Evolutionary conservation across 2,888 invertebrate genomes (phyloP), one percentile per base, ranked within the genome.

Genomic region (Adineta ricciae): DNA sequence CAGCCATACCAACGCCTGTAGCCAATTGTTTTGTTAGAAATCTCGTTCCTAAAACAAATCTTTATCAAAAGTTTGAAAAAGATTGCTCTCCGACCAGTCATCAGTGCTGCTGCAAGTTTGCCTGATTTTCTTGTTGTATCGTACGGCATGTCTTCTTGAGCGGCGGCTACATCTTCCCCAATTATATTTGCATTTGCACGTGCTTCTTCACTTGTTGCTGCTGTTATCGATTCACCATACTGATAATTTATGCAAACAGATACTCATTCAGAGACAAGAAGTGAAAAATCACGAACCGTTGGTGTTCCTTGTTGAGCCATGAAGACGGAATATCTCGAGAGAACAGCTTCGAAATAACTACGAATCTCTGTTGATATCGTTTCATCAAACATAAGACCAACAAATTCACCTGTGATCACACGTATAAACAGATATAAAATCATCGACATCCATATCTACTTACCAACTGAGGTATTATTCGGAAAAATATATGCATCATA

Each of bases 401-500:
- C 93, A 56, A 92, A 92, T 86, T 92, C 89, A 49, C 93, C 93
- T 93, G 88, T 85, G 88, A 88, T 86, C 84, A 84, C 9, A 24
- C 7, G 8, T 27, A 7, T 21, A 24, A 73, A 19, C 1, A 16
- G 19, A 11, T 46, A 72, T 36, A 36, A 3, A 8, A 46, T 11
- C 5, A 46, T 46, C 11, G 11, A 11, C 8, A 46, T 46, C 46
- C 11, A 46, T 46, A 24, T 73, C 38, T 36, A 38, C 41, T n/a
- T 78, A 78, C 78, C 78, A 78, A 78, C n/a, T 16, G 89, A 87
- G 5, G 93, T 92, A 86, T 93, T 91, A 90, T 94, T 94, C 0
- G 94, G 94, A 87, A 94, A 92, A 85, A 94, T 92, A 89, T 94
- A 94, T 2, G 94, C 94, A 24, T 94, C 94, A 89, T 93, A 94